phyloP scores from a whole-genome alignment of 2,113 vertebrate species.

The rat (Rattus norvegicus) region DNA sequence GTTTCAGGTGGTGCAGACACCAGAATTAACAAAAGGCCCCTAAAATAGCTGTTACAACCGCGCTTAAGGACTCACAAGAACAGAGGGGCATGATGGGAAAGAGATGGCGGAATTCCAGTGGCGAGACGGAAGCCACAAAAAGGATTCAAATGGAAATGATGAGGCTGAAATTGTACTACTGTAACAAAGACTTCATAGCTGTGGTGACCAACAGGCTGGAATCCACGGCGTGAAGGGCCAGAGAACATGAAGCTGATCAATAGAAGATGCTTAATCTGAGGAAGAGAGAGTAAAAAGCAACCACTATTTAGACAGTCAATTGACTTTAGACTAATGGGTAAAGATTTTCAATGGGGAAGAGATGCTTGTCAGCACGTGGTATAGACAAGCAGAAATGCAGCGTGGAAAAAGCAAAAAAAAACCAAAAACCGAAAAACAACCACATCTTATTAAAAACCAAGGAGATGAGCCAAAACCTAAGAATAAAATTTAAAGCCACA shows the following conservation, averaged over 20 bases:
- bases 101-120: background rate
- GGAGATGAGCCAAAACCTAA: background rate
- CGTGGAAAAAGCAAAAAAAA: background rate
- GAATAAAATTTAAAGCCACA: background rate
- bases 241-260: background rate
- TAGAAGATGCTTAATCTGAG: constrained; percentile 22
- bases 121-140: background rate
- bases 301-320: background rate
- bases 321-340: constrained; percentile 14
- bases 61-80: background rate
- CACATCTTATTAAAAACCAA: background rate
- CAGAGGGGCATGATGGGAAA: background rate
- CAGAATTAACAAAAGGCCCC: background rate
- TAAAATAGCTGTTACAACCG: background rate
- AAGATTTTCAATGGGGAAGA: background rate
- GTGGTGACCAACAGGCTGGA: background rate
- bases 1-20: background rate
- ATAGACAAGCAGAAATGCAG: background rate
- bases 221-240: background rate
- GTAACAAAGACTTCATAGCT: background rate
- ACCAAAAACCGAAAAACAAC: background rate
- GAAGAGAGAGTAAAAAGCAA: background rate
- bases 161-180: background rate
- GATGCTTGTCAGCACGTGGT: background rate
- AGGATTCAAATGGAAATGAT: background rate